Evolutionary conservation across 2,888 invertebrate genomes (phyloP), one percentile per base, ranked within the genome.

Genomic region (Ochropleura leucogaster): DNA sequence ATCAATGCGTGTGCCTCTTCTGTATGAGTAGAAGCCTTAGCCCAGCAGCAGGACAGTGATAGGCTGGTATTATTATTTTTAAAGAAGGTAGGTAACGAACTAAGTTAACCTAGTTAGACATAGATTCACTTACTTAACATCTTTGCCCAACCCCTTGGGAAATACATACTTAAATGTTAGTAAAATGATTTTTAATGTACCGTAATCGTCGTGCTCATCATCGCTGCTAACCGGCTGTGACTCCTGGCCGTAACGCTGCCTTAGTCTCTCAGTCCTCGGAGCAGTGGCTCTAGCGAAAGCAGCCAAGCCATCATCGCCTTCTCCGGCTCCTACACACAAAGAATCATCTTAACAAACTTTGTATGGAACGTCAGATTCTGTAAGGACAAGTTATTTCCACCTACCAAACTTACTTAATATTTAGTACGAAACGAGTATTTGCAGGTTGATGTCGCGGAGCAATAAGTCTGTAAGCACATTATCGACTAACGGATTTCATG

Each of bases 151-250:
- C 16, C 4, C 3, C 3, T 46, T 7, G 8, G 8, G 2, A 8
- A 30, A 18, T n/a, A 5, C 9, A 16, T 7, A 44, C 7, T 18
- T 8, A 20, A 5, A 49, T 60, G n/a, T 42, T 47, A n/a, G 9
- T 49, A 16, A 51, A 46, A 30, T 42, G 0, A 18, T 12, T 14
- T 12, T 14, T 46, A 49, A 59, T 12, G 84, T 90, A 96, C 99
- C 99, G 88, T 99, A 98, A 90, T 99, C 98, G 87, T 98, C 98
- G 86, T 98, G 98, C 85, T 98, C 98, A 77, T 98, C 98, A 68
- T 98, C 98, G 74, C 97, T 97, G 88, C 96, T 95, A 67, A 92
- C 93, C 9, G 95, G 94, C 80, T 96, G 96, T 47, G 96, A 95
- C 85, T 97, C 97, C 83, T 97, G 97, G 59, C 97, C 96, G 91